A percentile compares a stretch with the other conserved stretches of the same genome.
Evolutionary conservation across 2,888 invertebrate genomes (phyloP).

Genomic region (Argyra leucocephala): DNA sequence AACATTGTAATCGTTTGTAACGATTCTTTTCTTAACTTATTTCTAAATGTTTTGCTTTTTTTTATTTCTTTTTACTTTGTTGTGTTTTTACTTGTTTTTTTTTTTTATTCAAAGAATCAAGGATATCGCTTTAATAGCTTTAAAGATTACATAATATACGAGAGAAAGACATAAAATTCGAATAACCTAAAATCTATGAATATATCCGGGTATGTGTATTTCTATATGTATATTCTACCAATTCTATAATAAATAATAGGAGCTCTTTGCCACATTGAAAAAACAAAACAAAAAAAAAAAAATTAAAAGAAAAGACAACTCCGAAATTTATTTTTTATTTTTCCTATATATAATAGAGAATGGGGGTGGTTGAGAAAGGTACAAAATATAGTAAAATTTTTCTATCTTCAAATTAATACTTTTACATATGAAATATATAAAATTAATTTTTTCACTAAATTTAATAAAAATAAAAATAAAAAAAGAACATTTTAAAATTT

Average conservation of each 20-base stretch:
- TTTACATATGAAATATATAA: too few relatives aligned
- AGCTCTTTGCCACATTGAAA: background rate
- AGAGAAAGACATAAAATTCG: background rate
- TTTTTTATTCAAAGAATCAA: background rate
- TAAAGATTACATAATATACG: background rate
- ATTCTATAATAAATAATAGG: background rate
- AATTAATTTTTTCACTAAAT: too few relatives aligned
- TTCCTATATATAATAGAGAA: too few relatives aligned
- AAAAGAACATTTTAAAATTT: too few relatives aligned
- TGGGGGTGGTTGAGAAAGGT: too few relatives aligned
- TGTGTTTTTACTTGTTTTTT: background rate
- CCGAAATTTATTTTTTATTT: too few relatives aligned
- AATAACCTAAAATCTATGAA: background rate
- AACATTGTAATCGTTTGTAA: conserved; percentile 3
- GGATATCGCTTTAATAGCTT: conserved; percentile 3
- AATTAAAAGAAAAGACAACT: too few relatives aligned
- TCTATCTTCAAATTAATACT: too few relatives aligned
- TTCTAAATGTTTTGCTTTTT: background rate
- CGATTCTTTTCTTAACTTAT: background rate
- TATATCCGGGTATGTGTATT: too few relatives aligned
- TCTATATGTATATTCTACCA: too few relatives aligned
- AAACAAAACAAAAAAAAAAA: background rate
- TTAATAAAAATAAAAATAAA: too few relatives aligned
- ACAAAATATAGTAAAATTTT: too few relatives aligned
- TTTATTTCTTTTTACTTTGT: background rate